Percentiles rank a stretch among this genome's conserved stretches.
Conservation (phyloP, 2,888 invertebrate species). For the Ectropis crepuscularia region DNA sequence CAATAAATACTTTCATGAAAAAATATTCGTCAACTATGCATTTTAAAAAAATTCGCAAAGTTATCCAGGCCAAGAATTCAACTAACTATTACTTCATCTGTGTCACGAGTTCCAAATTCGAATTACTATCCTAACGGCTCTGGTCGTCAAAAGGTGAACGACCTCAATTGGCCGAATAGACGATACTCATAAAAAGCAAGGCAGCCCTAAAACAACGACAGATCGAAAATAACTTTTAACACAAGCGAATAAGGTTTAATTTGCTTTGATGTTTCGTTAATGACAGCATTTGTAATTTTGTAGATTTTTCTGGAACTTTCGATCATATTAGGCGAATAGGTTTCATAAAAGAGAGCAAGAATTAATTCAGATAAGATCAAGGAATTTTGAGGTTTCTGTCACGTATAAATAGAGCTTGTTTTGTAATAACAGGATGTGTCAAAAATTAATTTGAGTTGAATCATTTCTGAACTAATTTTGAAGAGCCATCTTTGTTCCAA, state of each 20-base stretch:
- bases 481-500: no score
- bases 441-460: no score
- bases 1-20: neutral
- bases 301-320: neutral
- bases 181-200: neutral
- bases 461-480: no score
- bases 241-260: neutral
- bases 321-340: no score
- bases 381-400: no score
- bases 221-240: neutral
- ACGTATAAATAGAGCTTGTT: no score
- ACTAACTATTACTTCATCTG: neutral
- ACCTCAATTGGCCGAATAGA: slow-evolving; percentile 25
- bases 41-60: no score
- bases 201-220: slow-evolving; percentile 3
- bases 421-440: no score
- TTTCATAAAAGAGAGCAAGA: no score
- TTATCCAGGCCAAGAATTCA: neutral
- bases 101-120: slow-evolving; percentile 8
- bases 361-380: no score
- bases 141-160: slow-evolving; percentile 25
- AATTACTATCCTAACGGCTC: slow-evolving; percentile 4
- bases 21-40: no score
- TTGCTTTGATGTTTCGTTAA: neutral
- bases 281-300: neutral